These are phyloP conservation scores for Lepidocyrtoides sp. DNA, from an alignment of 2,888 invertebrate genomes.

Conservation along the genomic window DNA sequence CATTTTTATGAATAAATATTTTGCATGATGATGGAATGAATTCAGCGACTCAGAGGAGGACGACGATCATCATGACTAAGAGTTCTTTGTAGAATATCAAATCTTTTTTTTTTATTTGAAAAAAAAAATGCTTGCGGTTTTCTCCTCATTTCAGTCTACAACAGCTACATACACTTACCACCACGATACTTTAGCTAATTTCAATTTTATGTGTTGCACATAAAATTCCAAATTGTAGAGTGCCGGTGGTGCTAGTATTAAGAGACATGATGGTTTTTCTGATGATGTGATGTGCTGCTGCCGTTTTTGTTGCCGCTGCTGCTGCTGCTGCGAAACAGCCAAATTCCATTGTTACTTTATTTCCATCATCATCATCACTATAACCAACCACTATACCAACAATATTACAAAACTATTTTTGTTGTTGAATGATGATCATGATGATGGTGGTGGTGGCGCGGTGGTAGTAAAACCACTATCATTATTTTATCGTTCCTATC, in stretches of 20 bases:
- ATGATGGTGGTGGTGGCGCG: slow-evolving; percentile 18
- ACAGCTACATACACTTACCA: not conserved
- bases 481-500: slow-evolving; percentile 71
- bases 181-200: slow-evolving; percentile 29
- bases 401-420: slow-evolving; percentile 52
- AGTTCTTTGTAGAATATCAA: slow-evolving; percentile 4
- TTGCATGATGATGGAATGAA: slow-evolving; percentile 51
- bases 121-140: slow-evolving; percentile 62
- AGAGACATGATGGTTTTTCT: slow-evolving; percentile 16
- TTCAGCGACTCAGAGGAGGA: slow-evolving; percentile 5
- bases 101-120: slow-evolving; percentile 16
- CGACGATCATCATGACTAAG: not conserved
- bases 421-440: not conserved
- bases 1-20: slow-evolving; percentile 38
- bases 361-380: not conserved
- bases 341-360: slow-evolving; percentile 38
- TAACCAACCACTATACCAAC: too few relatives aligned
- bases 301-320: not conserved
- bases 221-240: slow-evolving; percentile 52
- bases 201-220: slow-evolving; percentile 61
- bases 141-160: slow-evolving; percentile 47
- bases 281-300: slow-evolving; percentile 26
- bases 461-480: slow-evolving; percentile 65
- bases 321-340: slow-evolving; percentile 18
- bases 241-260: not conserved